Base-by-base conservation (phyloP, 2,113 vertebrate species). In the Hippocampus barbouri region DNA sequence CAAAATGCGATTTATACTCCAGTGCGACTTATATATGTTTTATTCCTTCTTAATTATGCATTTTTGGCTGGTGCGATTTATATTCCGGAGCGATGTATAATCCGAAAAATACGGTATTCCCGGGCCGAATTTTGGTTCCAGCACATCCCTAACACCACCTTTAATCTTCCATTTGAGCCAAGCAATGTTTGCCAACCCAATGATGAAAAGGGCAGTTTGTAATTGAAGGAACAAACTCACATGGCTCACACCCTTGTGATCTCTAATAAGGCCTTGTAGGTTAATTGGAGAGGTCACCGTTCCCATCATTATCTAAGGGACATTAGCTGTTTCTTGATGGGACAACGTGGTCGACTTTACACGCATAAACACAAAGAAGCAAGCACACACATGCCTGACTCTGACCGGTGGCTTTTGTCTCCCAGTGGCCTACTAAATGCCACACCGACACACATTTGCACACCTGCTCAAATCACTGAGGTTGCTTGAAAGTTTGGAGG, bases 261-360 rank as follows among this genome's bases (percentile, higher is more conserved):
- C 86, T 87, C 34, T 82, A 83, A 83, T 81, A 72, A 84, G 77
- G 70, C 74, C 66, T 86, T 85, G 64, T 72, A 77, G 82, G 79
- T 86, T 87, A 89, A 89, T 87, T 83, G 83, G 75, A 78, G 71
- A 78, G 41, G 43, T 68, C 56, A 74, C 68, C 20, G 10, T 78
- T 79, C 79, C 84, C 76, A 67, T 85, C 70, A 83, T 85, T 88
- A 87, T 70, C 68, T n/a, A 74, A 60, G 45, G 51, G 65, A 83
- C 83, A 84, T 86, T 75, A 85, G 72, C 68, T 70, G 76, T 70
- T 73, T 71, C 74, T 77, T 67, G 74, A 81, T 76, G 34, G 56
- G 65, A 76, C 69, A 83, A 76, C 56, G 74, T 78, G 78, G 74
- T 83, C 82, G 72, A 80, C 72, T 85, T 87, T 88, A 81, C 64